A percentile compares a stretch with the other conserved stretches of the same genome.
phyloP scores from a whole-genome alignment of 2,888 invertebrate genomes.

The Rhaphigaster nebulosa region DNA sequence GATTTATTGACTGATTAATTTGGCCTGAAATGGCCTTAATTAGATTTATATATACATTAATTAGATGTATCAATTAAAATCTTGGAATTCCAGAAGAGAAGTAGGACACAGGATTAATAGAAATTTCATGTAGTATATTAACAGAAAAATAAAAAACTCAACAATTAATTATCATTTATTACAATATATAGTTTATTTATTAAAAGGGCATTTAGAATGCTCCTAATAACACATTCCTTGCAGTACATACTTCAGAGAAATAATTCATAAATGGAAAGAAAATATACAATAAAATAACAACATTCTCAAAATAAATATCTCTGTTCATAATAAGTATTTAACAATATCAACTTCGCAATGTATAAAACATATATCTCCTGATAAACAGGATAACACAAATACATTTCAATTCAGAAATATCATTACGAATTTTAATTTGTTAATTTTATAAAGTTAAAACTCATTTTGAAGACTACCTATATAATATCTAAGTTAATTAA shows the following conservation, averaged over 20 bases:
- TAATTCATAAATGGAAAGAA: slow-evolving; percentile 40
- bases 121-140: background rate
- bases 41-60: background rate
- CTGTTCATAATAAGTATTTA: background rate
- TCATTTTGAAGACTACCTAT: slow-evolving; percentile 10
- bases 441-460: slow-evolving; percentile 20
- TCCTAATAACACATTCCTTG: slow-evolving; percentile 39
- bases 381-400: slow-evolving; percentile 53
- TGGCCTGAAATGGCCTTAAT: background rate
- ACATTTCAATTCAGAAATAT: slow-evolving; percentile 18
- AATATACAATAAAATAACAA: slow-evolving; percentile 8
- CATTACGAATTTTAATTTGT: background rate
- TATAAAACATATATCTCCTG: slow-evolving; percentile 55
- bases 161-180: slow-evolving; percentile 53
- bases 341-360: slow-evolving; percentile 35
- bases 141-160: slow-evolving; percentile 22
- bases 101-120: background rate
- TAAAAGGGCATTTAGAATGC: slow-evolving; percentile 49
- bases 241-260: slow-evolving; percentile 48
- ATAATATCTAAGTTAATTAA: background rate
- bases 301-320: slow-evolving; percentile 43
- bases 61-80: background rate
- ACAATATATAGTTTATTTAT: slow-evolving; percentile 54
- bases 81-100: background rate
- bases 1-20: background rate